phyloP scores from a whole-genome alignment of 2,888 invertebrate genomes.

The Thymelicus acteon region DNA sequence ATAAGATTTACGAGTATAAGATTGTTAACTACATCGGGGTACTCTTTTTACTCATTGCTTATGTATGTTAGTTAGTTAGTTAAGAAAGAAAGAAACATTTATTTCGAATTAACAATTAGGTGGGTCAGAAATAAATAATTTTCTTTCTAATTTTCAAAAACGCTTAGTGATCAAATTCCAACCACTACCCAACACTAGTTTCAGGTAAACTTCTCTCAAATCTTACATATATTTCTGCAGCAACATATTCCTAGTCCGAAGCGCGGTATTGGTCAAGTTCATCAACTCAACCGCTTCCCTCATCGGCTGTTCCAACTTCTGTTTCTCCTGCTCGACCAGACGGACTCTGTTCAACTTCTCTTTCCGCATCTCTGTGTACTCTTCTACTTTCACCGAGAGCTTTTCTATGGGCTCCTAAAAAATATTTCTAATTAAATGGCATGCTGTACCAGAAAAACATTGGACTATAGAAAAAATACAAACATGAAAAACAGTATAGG shows the following conservation, averaged over 20 bases:
- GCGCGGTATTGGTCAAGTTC: slow-evolving; percentile 90
- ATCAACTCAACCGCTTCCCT: slow-evolving; percentile 91
- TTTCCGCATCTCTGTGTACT: slow-evolving; percentile 88
- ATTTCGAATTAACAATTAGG: no score
- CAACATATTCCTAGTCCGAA: slow-evolving; percentile 88
- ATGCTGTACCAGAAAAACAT: no score
- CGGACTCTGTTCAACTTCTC: slow-evolving; percentile 94
- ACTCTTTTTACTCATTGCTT: no score
- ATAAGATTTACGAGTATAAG: no score
- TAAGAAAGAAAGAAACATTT: no score
- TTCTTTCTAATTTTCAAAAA: no score
- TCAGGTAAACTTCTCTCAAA: no score
- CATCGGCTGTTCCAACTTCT: slow-evolving; percentile 91
- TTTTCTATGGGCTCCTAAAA: slow-evolving; percentile 90
- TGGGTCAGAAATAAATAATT: no score
- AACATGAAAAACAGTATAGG: not conserved
- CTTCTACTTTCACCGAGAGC: slow-evolving; percentile 89
- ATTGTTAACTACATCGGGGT: no score
- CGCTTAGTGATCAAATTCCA: no score
- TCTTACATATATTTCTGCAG: slow-evolving; percentile 88
- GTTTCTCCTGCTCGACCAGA: slow-evolving; percentile 90
- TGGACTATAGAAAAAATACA: not conserved
- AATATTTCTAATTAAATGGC: not conserved
- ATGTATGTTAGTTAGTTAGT: no score
- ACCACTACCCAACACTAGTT: no score